Base-by-base conservation (phyloP, 2,888 invertebrate genomes). In the Latrodectus elegans region DNA sequence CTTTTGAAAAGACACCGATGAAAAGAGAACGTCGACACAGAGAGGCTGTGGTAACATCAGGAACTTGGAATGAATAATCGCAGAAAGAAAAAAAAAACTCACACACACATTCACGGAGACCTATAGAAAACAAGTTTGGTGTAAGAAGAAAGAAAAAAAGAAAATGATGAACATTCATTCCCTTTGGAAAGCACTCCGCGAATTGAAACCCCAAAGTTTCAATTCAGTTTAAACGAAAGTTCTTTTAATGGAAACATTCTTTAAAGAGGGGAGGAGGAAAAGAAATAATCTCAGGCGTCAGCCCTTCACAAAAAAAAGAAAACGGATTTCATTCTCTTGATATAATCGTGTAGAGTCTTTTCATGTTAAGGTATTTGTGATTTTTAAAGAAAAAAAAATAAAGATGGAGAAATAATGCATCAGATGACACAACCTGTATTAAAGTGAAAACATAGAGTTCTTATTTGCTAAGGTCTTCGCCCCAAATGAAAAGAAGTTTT, bases 241-340 rank as follows among this genome's bases (percentile, higher is more conserved):
- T 82, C 82, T 82, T 81, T 81, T 82, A 82, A 82, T 82, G 68
- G 82, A 82, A 82, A 82, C 71, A 82, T 82, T 82, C 78, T 78
- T 78, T 70, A 70, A 53, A 26, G 78, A 26, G 22, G 52, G 52
- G 52, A 55, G n/a, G 60, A 60, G 55, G 17, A 15, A 77, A 22
- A 77, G 53, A 77, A 65, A 49, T 10, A 17, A 64, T 38, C 65
- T 65, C 65, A 67, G 22, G 49, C 17, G 67, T n/a, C 53, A 53
- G 52, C 26, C 77, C 49, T 68, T 64, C 52, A 53, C 49, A 51
- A 77, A 52, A 65, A 78, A 78, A 77, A 52, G 51, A 78, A 78
- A 60, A 26, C 38, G 70, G 55, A 70, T 70, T 68, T 53, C 52
- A 67, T 77, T 77, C 38, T 53, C 38, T n/a, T 55, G 38, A n/a